A percentile compares a stretch with the other conserved stretches of the same genome.
These are phyloP conservation scores for Ceratoteleas bidentatus DNA, from an alignment of 1,140 invertebrate species.

Conservation along the genomic window DNA sequence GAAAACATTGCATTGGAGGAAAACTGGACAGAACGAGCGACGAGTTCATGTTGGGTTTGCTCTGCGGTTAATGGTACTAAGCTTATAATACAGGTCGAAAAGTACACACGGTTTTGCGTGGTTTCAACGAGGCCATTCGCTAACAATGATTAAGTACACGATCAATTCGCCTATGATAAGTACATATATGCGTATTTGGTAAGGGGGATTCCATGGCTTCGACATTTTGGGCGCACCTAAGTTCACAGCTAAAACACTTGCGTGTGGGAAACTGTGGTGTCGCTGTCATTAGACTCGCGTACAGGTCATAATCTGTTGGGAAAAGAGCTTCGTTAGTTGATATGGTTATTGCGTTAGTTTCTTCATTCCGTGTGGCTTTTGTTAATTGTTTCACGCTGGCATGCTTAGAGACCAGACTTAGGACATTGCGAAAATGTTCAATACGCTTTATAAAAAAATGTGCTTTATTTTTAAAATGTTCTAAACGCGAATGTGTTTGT, in stretches of 20 bases:
- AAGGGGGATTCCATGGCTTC: slow-evolving; percentile 41
- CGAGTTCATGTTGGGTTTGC: slow-evolving; percentile 4
- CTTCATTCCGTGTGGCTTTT: slow-evolving; percentile 11
- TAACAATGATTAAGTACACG: slow-evolving; percentile 56
- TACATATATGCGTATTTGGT: slow-evolving; percentile 15
- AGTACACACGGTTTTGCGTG: slow-evolving; percentile 30
- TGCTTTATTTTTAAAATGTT: too few relatives aligned
- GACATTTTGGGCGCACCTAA: slow-evolving; percentile 38
- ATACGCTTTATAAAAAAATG: too few relatives aligned
- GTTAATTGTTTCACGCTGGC: slow-evolving; percentile 7
- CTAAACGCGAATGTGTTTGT: too few relatives aligned
- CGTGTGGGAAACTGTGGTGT: slow-evolving; percentile 56
- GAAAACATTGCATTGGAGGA: too few relatives aligned
- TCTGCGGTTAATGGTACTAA: slow-evolving; percentile 34
- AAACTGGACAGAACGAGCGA: neutral
- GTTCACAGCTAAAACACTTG: slow-evolving; percentile 63
- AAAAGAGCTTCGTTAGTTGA: slow-evolving; percentile 73
- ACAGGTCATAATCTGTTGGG: slow-evolving; percentile 77
- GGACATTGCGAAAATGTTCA: too few relatives aligned
- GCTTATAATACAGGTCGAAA: slow-evolving; percentile 41
- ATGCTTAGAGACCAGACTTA: too few relatives aligned
- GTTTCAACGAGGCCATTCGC: slow-evolving; percentile 39
- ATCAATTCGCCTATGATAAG: slow-evolving; percentile 21
- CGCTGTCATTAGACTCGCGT: slow-evolving; percentile 71
- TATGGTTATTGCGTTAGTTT: slow-evolving; percentile 8